These are phyloP conservation scores for Aporophyla nigra DNA, from an alignment of 2,888 invertebrate genomes.

Conservation along the genomic window DNA sequence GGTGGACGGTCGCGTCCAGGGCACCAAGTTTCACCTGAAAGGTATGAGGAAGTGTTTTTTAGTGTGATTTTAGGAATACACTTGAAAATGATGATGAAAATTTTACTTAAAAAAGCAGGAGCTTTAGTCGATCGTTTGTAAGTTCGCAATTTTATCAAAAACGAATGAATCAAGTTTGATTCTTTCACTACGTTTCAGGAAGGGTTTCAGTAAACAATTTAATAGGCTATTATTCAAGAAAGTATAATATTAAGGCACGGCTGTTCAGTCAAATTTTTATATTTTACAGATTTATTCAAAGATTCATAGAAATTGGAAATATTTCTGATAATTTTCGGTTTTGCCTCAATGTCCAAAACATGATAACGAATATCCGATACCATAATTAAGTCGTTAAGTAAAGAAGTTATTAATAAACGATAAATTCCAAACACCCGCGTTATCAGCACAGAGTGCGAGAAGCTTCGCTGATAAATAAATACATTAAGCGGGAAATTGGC, in stretches of 20 bases:
- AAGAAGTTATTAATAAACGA: conserved; percentile 1
- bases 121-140: no score
- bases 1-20: conserved; percentile 98
- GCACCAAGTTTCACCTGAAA: conserved; percentile 96
- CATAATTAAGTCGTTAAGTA: conserved; percentile 2
- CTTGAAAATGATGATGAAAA: no score
- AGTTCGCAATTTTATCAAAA: no score
- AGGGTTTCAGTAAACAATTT: no score
- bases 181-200: no score
- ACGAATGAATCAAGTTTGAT: no score
- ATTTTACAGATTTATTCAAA: neutral
- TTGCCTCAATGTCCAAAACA: neutral
- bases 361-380: neutral
- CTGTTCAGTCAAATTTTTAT: no score
- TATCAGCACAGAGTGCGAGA: conserved; percentile 30
- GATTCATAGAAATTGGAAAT: neutral
- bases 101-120: no score
- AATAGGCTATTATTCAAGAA: no score
- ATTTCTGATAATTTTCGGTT: neutral
- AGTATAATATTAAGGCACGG: no score
- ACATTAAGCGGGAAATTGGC: conserved; percentile 24
- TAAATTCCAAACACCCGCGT: conserved; percentile 12
- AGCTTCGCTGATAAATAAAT: conserved; percentile 37
- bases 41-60: conserved; percentile 4
- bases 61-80: neutral